These are phyloP conservation scores for Corythornis vintsioides DNA, from an alignment of 2,113 vertebrate genomes.

Conservation along the genomic window DNA sequence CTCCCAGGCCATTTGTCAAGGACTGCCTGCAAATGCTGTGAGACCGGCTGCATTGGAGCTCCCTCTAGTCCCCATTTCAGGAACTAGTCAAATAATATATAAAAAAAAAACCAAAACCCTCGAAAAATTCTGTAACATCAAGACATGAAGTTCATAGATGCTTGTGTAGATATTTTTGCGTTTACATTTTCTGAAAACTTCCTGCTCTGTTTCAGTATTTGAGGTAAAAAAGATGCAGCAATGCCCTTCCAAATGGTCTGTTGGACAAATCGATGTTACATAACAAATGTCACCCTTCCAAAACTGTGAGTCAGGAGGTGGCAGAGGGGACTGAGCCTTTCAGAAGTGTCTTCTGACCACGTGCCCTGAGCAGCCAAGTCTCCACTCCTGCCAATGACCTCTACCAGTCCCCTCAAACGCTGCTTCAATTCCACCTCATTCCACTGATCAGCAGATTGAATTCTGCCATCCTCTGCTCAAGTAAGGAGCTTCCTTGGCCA, in stretches of 20 bases:
- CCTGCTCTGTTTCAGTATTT: rapidly evolving
- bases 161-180: rapidly evolving
- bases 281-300: rapidly evolving
- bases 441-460: neutral
- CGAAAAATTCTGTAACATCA: rapidly evolving
- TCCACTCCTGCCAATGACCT: neutral
- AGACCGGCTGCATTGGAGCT: slow-evolving; percentile 25
- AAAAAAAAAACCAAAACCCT: neutral
- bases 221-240: neutral
- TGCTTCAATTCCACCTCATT: neutral
- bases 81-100: neutral
- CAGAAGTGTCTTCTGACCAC: neutral
- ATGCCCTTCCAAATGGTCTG: rapidly evolving
- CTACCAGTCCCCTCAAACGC: neutral
- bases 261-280: rapidly evolving
- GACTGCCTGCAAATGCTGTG: rapidly evolving
- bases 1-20: rapidly evolving
- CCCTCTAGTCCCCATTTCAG: slow-evolving; percentile 45
- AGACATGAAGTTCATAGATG: neutral
- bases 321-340: neutral
- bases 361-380: neutral
- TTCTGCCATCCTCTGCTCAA: neutral
- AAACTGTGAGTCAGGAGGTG: rapidly evolving
- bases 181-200: rapidly evolving
- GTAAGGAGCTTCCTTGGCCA: neutral